phyloP scores from a whole-genome alignment of 2,113 vertebrate species.

The Anolis sagrei region DNA sequence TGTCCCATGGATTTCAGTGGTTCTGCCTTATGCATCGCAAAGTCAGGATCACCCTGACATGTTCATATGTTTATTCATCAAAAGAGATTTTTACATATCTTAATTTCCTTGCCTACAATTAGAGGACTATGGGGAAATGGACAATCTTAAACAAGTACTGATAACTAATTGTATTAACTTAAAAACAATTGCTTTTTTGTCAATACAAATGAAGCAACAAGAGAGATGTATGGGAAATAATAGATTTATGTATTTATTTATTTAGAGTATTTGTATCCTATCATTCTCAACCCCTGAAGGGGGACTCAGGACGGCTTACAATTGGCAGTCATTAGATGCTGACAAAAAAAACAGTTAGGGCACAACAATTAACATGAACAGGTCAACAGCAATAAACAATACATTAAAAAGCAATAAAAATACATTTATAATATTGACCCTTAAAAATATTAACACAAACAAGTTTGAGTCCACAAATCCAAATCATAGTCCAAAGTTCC shows the following conservation, averaged over 20 bases:
- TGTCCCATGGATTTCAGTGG: not conserved
- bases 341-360: too few relatives aligned
- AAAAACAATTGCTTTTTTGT: not conserved
- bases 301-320: too few relatives aligned
- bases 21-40: not conserved
- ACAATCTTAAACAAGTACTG: not conserved
- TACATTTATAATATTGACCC: too few relatives aligned
- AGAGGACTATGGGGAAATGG: not conserved
- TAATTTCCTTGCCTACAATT: not conserved
- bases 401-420: too few relatives aligned
- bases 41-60: not conserved
- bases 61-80: not conserved
- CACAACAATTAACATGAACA: too few relatives aligned
- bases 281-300: too few relatives aligned
- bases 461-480: too few relatives aligned
- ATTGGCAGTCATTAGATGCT: too few relatives aligned
- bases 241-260: conserved; percentile 24
- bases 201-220: not conserved
- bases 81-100: not conserved
- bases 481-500: too few relatives aligned
- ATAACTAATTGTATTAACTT: not conserved
- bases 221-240: conserved; percentile 29
- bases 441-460: too few relatives aligned
- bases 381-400: too few relatives aligned
- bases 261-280: too few relatives aligned